Base-by-base conservation (phyloP, 2,888 invertebrate species). In the Deroplatys truncata region DNA sequence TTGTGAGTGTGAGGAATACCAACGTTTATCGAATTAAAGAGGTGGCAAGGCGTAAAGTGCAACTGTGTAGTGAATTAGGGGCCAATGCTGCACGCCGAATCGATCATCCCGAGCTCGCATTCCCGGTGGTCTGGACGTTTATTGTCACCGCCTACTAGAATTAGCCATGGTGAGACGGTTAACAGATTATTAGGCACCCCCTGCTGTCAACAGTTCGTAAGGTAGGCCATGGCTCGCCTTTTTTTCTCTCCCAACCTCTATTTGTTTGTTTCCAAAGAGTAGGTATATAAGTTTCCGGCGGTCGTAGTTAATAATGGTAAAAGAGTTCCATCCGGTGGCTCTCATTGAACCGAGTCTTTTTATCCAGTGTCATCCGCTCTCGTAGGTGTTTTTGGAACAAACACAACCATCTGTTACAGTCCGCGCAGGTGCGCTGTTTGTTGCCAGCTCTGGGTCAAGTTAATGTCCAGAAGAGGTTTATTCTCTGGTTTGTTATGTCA, bases 111-210 rank as follows among this genome's bases (percentile, higher is more conserved):
- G 56, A 72, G 56, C 56, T 72, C 25, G 20, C 56, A 72, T 72
- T 72, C 20, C 56, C 56, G 82, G 87, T 82, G 87, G 82, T 83
- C 87, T 29, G 25, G 85, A 31, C 25, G n/a, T 49, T 28, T 43
- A 85, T 85, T 43, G 43, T 72, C 56, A 85, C 28, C 49, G 49
- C 43, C 56, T 85, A 85, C 56, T 16, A 87, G 35, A 87, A 87
- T 87, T 87, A 87, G 87, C 31, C 87, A 87, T 87, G 87, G 87
- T 87, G 82, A 82, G 35, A 43, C 82, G 35, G 82, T 72, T 87
- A 87, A 87, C 83, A 87, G 87, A 87, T 87, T 87, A 87, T 83
- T 87, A 43, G 82, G 85, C 82, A 29, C 87, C 83, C 82, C 87
- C 86, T 86, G 87, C 87, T 83, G 87, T 49, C 82, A 82, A 87